These are phyloP conservation scores for Lycophotia porphyrea DNA, from an alignment of 2,888 invertebrate species.

Conservation along the genomic window DNA sequence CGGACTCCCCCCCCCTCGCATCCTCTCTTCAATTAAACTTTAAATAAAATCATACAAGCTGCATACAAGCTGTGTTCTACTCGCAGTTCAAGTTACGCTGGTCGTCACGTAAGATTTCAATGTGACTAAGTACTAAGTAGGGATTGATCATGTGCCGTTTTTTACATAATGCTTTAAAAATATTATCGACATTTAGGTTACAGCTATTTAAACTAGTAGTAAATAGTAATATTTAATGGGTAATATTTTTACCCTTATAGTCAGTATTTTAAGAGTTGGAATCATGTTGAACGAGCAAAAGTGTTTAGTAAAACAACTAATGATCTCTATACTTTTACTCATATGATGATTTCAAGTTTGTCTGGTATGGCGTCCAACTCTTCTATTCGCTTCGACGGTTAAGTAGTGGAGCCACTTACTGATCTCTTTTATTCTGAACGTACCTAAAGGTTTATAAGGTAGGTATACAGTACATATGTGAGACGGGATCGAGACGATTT, in stretches of 20 bases:
- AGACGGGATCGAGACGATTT: conserved; percentile 20
- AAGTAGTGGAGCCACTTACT: conserved; percentile 28
- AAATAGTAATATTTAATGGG: too few species aligned
- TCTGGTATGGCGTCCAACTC: not conserved
- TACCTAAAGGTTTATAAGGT: not conserved
- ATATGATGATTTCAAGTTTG: not conserved
- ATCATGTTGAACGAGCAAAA: not conserved
- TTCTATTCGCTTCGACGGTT: conserved; percentile 9
- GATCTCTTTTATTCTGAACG: not conserved
- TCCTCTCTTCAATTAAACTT: not conserved
- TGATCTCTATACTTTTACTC: not conserved
- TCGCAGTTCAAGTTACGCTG: conserved; percentile 25
- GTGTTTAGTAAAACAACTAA: not conserved
- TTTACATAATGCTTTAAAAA: conserved; percentile 24
- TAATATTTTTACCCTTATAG: too few species aligned
- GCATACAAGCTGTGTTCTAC: not conserved
- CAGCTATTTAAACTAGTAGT: not conserved
- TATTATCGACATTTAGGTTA: conserved; percentile 24
- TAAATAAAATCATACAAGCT: conserved; percentile 7
- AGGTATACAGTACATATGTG: not conserved
- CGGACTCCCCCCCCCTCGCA: conserved; percentile 34
- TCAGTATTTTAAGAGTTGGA: not conserved
- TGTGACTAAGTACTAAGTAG: conserved; percentile 45
- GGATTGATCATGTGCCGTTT: conserved; percentile 40
- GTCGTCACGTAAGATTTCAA: conserved; percentile 46